Base-by-base conservation (phyloP, 35 echinoderm and acorn worm genomes). In the Apostichopus parvimensis region DNA sequence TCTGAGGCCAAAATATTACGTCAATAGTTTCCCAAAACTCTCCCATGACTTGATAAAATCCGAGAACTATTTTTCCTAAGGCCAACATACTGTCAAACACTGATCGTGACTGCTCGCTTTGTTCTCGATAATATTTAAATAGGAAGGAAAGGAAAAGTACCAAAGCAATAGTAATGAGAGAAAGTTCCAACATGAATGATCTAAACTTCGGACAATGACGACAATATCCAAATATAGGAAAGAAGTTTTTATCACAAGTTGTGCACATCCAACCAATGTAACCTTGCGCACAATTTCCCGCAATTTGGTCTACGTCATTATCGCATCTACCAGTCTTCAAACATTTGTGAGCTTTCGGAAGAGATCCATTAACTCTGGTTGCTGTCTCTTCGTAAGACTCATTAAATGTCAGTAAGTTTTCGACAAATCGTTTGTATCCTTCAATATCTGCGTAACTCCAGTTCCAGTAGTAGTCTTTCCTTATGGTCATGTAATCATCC, bases 21-120 rank as follows among this genome's bases (percentile, higher is more conserved):
- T 93, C 78, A 8, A 93, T 25, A 12, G 92, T 75, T 57, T 62
- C 66, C 59, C 79, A 87, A 61, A 93, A 57, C 15, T 82, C 92
- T 11, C 92, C 92, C 57, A 82, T 86, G 14, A 93, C 58, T 77
- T 93, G 92, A 21, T 93, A 93, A 93, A 83, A 93, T 83, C 59
- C 77, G 2, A 75, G 71, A 75, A 75, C 71, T 75, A 75, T 75
- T 75, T 75, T 68, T 24, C 65, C 57, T n/a, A 57, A 21, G 6
- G 65, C 85, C 26, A 87, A 6, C 57, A 9, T 62, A 10, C 55
- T 53, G 57, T 66, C 65, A 8, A 87, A 11, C 1, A 68, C 2
- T 22, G 58, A 72, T 65, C 85, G 65, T 0, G 18, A 0, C 6
- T 15, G 18, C 6, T 10, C 4, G 17, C 17, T 9, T 87, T 68